Percentiles rank a stretch among this genome's conserved stretches.
These are phyloP conservation scores for Parapristionchus giblindavisi DNA, from an alignment of 2,888 invertebrate genomes.

Conservation along the genomic window DNA sequence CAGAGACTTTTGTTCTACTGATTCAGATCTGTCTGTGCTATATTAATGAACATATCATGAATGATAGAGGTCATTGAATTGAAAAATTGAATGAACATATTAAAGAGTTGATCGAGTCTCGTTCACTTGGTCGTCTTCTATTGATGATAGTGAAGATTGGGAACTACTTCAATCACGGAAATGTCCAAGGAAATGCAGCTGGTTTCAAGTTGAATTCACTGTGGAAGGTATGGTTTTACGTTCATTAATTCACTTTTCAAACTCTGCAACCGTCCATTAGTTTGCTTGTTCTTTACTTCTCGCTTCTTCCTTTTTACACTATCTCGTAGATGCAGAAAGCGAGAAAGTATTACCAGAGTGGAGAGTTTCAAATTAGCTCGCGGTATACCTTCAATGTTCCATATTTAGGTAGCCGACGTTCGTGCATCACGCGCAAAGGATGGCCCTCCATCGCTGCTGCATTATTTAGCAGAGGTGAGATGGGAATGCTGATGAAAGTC, in stretches of 20 bases:
- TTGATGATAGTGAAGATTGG: conserved; percentile 54
- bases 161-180: conserved; percentile 53
- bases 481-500: background rate
- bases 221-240: conserved; percentile 44
- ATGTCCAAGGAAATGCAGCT: conserved; percentile 54
- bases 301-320: too few relatives aligned
- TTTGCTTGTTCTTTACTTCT: too few relatives aligned
- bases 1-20: too few relatives aligned
- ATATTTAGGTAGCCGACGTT: conserved; percentile 22
- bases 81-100: background rate
- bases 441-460: conserved; percentile 27
- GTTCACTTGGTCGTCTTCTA: conserved; percentile 47
- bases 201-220: conserved; percentile 56
- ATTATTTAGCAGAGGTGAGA: conserved; percentile 28
- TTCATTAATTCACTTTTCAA: too few relatives aligned
- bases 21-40: too few relatives aligned
- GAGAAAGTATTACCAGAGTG: too few relatives aligned
- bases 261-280: too few relatives aligned
- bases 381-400: too few relatives aligned
- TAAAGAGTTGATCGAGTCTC: conserved; percentile 43
- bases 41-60: too few relatives aligned
- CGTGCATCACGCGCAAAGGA: conserved; percentile 28
- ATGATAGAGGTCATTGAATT: background rate
- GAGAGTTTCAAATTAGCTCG: too few relatives aligned
- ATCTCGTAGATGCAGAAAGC: too few relatives aligned